Percentiles rank a stretch among this genome's conserved stretches.
These are phyloP conservation scores for Emydocephalus ijimae DNA, from an alignment of 2,113 vertebrate species.

Conservation along the genomic window DNA sequence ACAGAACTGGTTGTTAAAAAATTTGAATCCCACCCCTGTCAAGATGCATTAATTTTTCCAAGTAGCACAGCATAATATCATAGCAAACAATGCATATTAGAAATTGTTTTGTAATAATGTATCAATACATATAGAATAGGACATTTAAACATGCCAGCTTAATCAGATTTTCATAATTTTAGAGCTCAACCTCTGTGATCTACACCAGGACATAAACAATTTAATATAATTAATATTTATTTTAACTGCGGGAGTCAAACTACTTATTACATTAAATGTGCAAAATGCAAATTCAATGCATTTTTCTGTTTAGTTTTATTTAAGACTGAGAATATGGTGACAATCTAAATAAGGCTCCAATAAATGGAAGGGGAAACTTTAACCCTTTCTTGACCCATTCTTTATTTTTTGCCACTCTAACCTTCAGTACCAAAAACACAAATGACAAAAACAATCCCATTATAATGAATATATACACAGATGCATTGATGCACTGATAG, in stretches of 20 bases:
- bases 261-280: not conserved
- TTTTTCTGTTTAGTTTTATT: not conserved
- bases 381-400: not conserved
- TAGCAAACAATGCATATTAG: not conserved
- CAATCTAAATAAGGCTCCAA: not conserved
- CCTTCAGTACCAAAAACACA: not conserved
- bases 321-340: not conserved
- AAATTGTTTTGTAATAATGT: not conserved
- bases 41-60: not conserved
- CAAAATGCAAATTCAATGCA: not conserved
- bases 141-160: not conserved
- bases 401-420: not conserved
- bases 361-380: not conserved
- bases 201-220: not conserved
- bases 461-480: not conserved
- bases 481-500: not conserved
- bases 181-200: not conserved
- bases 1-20: too few relatives aligned
- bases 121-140: not conserved
- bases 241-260: not conserved
- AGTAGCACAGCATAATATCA: not conserved
- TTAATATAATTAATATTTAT: not conserved
- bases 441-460: not conserved
- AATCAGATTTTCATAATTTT: not conserved
- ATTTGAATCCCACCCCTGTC: too few relatives aligned